Evolutionary conservation across 2,113 vertebrate species (phyloP), one percentile per base, ranked within the genome.

Genomic region (Naja naja): DNA sequence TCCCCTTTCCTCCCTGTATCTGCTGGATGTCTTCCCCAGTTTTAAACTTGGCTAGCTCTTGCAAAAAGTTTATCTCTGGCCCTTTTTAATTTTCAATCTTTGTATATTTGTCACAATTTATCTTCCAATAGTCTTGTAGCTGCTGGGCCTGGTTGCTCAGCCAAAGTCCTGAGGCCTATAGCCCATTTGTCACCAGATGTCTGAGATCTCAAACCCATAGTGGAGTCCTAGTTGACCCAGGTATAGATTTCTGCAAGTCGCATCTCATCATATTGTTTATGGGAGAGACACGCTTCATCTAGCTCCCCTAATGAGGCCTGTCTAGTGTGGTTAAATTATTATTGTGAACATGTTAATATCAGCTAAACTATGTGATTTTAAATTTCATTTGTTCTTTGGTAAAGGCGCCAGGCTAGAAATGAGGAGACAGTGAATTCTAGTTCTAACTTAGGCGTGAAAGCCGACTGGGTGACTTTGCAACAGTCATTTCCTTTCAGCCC

Each of bases 41-140:
- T 98, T 98, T 98, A 98, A 98, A 97, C 98, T 98, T 98, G 97
- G 97, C 98, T 98, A 97, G 97, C 96, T 96, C 96, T 96, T 97
- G 98, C 64, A 1, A n/a, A 69, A 14, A 64, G 9, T n/a, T 64
- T 64, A n/a, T 5, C 30, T n/a, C 12, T 69, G 64, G 30, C 30
- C 30, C 64, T 69, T 69, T 69, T 69, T 69, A n/a, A n/a, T 69
- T 69, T 69, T 69, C 30, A 69, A n/a, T n/a, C 27, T 69, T 69
- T n/a, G 10, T 16, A 69, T n/a, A n/a, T 69, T 69, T 69, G 64
- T 0, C 1, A n/a, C 30, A n/a, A 2, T 16, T 69, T 69, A n/a
- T 69, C 64, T 69, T 69, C 27, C 12, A 69, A n/a, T 30, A n/a
- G 64, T 69, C 30, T 64, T 64, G 22, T 7, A 56, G 55, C 55